Conservation (phyloP, 1,140 invertebrate species). For the Gonioctena quinquepunctata region DNA sequence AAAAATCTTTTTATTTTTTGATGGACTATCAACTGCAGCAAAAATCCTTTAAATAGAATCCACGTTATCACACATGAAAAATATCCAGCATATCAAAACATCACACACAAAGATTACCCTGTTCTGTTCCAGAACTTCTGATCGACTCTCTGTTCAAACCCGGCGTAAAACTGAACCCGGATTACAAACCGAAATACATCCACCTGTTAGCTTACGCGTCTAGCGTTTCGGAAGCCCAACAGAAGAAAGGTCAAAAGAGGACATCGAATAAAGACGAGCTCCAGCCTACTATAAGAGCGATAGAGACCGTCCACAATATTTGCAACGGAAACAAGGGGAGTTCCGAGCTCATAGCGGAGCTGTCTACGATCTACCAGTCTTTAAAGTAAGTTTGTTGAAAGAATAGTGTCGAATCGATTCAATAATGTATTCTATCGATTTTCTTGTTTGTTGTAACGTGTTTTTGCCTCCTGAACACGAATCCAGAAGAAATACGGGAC, state of each 20-base stretch:
- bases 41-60: too few relatives aligned
- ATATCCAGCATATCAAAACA: too few relatives aligned
- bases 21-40: too few relatives aligned
- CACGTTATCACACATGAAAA: too few relatives aligned
- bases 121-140: slow-evolving; percentile 85
- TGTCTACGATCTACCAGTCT: slow-evolving; percentile 88
- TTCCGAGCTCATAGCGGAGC: slow-evolving; percentile 88
- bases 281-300: slow-evolving; percentile 86
- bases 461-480: too few relatives aligned
- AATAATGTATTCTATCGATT: too few relatives aligned
- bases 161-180: slow-evolving; percentile 90
- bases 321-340: slow-evolving; percentile 90
- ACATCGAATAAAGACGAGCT: slow-evolving; percentile 82
- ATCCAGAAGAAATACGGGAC: too few relatives aligned
- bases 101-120: too few relatives aligned
- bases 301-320: slow-evolving; percentile 92
- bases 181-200: slow-evolving; percentile 97
- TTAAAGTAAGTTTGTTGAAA: slow-evolving; percentile 72
- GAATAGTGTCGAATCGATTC: too few relatives aligned
- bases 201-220: slow-evolving; percentile 93
- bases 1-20: too few relatives aligned
- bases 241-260: slow-evolving; percentile 74
- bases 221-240: slow-evolving; percentile 81
- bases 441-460: too few relatives aligned
- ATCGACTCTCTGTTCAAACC: slow-evolving; percentile 93